Base-by-base conservation (phyloP, 2,113 vertebrate species). In the Scolopax mira region DNA sequence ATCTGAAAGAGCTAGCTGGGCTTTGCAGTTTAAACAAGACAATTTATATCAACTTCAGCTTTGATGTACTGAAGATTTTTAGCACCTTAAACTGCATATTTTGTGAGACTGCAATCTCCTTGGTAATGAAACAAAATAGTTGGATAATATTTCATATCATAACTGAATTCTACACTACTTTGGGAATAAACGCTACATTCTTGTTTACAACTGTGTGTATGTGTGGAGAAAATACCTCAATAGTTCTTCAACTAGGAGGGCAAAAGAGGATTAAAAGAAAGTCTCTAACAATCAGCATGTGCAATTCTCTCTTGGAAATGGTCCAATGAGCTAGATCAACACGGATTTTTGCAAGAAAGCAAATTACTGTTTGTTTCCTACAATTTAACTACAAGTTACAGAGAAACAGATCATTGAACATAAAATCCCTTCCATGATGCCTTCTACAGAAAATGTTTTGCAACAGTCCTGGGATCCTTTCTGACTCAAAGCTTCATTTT, bases 31-130 rank as follows among this genome's bases (percentile, higher is more conserved):
- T 84, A 83, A 94, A 64, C 1, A 72, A 88, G 1, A 55, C 22
- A 27, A 58, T 42, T 67, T 70, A 31, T 49, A 70, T 33, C 25
- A 89, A 2, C 1, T 0, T 33, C 25, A 89, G 2, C 1, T 0
- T 27, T 42, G 33, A 48, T 6, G 78, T 44, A 28, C 8, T 46
- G 33, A 84, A 90, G 49, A 61, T 57, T 86, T 64, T 92, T 41
- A 89, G 62, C 81, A 60, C n/a, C 21, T 41, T 69, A 73, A 69
- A 54, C 28, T 37, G 22, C 3, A 0, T 31, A n/a, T 87, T 90
- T 87, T 80, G 16, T 55, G 31, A 86, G 30, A 90, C 10, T 64
- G 22, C 22, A 81, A 9, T 65, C n/a, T 75, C 19, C 23, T 90
- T 52, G 25, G 30, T 58, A 79, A 64, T 39, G 21, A 71, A 80